Evolutionary conservation across 2,113 vertebrate genomes (phyloP), one percentile per base, ranked within the genome.

Genomic region (Orthonyx spaldingii): DNA sequence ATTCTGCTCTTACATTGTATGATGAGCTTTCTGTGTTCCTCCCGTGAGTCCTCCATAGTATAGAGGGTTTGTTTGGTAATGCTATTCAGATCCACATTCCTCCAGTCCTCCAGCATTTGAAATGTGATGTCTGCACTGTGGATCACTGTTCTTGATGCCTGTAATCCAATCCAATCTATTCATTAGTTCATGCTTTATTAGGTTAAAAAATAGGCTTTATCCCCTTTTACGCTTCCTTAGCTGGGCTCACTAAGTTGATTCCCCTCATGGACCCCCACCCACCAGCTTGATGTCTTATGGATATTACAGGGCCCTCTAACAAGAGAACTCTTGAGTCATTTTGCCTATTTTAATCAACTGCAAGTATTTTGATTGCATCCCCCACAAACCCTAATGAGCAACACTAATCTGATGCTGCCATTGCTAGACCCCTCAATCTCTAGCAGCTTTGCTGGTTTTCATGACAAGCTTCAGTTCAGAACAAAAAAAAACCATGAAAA

Each of bases 31-130:
- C 99, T 97, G 97, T 99, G 99, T 72, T 99, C 99, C 41, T 99
- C 99, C 37, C 98, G 98, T 7, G 99, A 99, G 95, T 99, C 99
- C 96, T 99, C 99, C 99, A 99, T 99, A 78, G 99, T 99, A 95
- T 99, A 99, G 88, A 99, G 98, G 56, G 99, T 99, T 97, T 99
- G 99, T 98, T 99, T 99, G 97, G 99, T 99, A 98, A 99, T 99
- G 98, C 99, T 99, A 97, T 98, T 99, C 96, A 99, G 97, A 97
- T 99, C 99, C 97, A 99, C 99, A 37, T 99, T 99, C 96, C 99
- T 98, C 99, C 99, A 99, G 98, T 99, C 99, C 96, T 99, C 99
- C 97, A 99, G 98, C 99, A 99, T 99, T 97, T 99, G 99, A 97
- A 99, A 99, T 9, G 99, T 99, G 98, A 99, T 99, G 98, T 99